phyloP scores from a whole-genome alignment of 2,888 invertebrate genomes.

The Choristoneura rosaceana region DNA sequence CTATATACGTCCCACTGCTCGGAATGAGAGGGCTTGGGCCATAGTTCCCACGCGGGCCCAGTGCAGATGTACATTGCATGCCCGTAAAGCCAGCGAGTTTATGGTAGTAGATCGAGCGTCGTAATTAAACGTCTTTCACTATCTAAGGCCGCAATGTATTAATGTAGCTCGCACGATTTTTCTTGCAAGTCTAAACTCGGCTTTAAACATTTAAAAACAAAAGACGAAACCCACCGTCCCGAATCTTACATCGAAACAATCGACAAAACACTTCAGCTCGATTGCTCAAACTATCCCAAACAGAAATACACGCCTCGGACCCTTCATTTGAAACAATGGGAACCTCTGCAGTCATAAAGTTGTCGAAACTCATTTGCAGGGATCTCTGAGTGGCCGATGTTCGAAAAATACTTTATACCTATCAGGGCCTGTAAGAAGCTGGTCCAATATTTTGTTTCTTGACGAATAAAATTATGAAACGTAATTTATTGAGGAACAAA shows the following conservation, averaged over 20 bases:
- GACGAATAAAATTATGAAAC: not conserved
- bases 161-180: no score
- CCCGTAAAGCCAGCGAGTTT: no score
- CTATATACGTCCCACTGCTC: no score
- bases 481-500: no score
- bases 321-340: conserved; percentile 46
- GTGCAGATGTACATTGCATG: no score
- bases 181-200: no score
- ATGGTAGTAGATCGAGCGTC: no score
- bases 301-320: conserved; percentile 10
- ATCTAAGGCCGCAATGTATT: no score
- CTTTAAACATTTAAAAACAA: not conserved
- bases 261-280: conserved; percentile 9
- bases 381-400: conserved; percentile 53
- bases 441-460: conserved; percentile 43
- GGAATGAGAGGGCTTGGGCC: no score
- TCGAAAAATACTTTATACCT: conserved; percentile 53
- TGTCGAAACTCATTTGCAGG: conserved; percentile 59
- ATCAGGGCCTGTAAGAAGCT: conserved; percentile 40
- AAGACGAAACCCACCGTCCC: not conserved
- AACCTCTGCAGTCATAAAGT: conserved; percentile 54
- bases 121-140: no score
- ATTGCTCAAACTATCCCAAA: conserved; percentile 25
- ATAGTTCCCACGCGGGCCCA: no score
- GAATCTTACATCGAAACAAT: conserved; percentile 23